These are phyloP conservation scores for Trypoxylon attenuatum DNA, from an alignment of 2,888 invertebrate species.

Conservation along the genomic window DNA sequence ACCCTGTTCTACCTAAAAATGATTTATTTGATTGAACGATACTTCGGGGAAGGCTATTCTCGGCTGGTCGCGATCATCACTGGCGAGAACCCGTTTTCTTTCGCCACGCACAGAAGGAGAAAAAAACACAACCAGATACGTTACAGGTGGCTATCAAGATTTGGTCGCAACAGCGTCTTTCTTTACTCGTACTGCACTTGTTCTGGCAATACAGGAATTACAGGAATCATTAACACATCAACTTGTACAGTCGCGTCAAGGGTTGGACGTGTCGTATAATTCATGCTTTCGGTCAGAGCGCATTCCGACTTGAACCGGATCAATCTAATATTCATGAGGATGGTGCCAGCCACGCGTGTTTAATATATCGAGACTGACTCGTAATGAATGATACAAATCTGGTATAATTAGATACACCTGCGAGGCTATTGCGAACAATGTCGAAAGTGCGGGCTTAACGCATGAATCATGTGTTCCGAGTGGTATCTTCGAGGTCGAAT, in stretches of 20 bases:
- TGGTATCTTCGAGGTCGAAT: constrained; percentile 49
- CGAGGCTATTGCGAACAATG: constrained; percentile 49
- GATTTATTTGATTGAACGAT: constrained; percentile 68
- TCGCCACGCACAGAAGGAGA: constrained; percentile 5
- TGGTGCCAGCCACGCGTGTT: constrained; percentile 3
- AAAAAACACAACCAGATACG: constrained; percentile 21
- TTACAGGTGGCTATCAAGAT: constrained; percentile 28
- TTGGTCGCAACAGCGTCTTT: too few relatives aligned
- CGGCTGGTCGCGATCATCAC: constrained; percentile 35
- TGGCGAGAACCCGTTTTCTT: constrained; percentile 26
- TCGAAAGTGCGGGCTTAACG: constrained; percentile 56
- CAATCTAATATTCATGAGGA: background rate
- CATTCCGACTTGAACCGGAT: too few relatives aligned
- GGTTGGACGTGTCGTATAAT: too few relatives aligned
- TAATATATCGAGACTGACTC: constrained; percentile 11
- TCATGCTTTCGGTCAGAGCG: too few relatives aligned
- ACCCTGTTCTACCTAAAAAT: constrained; percentile 65
- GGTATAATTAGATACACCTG: constrained; percentile 55
- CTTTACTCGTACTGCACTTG: too few relatives aligned
- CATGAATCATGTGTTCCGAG: constrained; percentile 54
- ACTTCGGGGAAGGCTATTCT: constrained; percentile 62
- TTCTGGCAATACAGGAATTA: too few relatives aligned
- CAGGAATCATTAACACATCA: too few relatives aligned
- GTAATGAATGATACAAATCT: constrained; percentile 42
- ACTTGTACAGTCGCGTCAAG: too few relatives aligned